Evolutionary conservation across 1,140 invertebrate species (phyloP).

Genomic region (Grapholita molesta): DNA sequence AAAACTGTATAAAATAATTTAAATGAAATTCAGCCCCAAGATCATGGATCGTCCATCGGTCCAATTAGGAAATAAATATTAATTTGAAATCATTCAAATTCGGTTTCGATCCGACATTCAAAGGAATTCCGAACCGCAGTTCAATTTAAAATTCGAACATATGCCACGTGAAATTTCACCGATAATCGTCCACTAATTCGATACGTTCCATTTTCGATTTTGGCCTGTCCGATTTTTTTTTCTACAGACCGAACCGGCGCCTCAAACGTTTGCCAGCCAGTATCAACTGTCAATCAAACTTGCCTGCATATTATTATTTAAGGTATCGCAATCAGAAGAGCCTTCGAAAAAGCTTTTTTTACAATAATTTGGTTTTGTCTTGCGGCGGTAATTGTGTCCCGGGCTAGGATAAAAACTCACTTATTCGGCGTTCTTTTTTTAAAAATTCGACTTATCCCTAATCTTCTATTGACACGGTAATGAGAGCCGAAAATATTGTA

Average conservation of each 20-base stretch:
- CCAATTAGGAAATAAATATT: conserved; percentile 1
- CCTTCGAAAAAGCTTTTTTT: conserved; percentile 27
- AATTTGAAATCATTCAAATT: conserved; percentile 7
- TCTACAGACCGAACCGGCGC: conserved; percentile 35
- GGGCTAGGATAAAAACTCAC: conserved; percentile 59
- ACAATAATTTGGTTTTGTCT: conserved; percentile 59
- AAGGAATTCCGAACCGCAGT: conserved; percentile 2
- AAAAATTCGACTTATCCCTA: conserved; percentile 70
- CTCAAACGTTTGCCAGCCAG: conserved; percentile 31
- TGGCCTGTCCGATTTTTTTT: conserved; percentile 45
- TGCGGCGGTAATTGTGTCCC: conserved; percentile 60
- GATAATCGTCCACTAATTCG: conserved; percentile 59
- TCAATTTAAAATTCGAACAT: conserved; percentile 43
- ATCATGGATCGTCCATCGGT: not conserved
- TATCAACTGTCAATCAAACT: conserved; percentile 60
- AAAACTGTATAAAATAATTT: not conserved
- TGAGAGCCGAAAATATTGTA: conserved; percentile 71
- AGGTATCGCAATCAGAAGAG: conserved; percentile 56
- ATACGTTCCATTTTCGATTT: conserved; percentile 40
- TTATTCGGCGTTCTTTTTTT: conserved; percentile 56
- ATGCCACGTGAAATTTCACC: conserved; percentile 58
- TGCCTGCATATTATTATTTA: conserved; percentile 61
- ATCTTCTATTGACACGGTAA: conserved; percentile 76
- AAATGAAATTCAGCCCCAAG: not conserved
- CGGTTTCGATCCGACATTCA: not conserved